Percentiles rank a stretch among this genome's conserved stretches.
Conservation (phyloP, 2,888 invertebrate species). For the Sinhomidia bicolor region DNA sequence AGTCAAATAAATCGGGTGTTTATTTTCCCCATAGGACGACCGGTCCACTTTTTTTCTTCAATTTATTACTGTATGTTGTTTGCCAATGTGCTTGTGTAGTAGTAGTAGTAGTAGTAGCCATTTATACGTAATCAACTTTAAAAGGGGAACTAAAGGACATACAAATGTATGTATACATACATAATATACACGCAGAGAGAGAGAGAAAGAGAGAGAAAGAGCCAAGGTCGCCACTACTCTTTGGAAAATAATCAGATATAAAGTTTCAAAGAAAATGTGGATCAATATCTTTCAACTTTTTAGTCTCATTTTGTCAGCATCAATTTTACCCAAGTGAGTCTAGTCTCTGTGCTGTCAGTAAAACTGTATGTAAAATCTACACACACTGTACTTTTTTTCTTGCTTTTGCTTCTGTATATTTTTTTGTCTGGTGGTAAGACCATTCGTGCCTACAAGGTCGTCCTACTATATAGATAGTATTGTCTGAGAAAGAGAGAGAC, state of each 20-base stretch:
- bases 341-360: not conserved
- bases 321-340: not conserved
- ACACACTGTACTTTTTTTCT: not conserved
- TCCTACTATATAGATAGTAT: no score
- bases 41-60: no score
- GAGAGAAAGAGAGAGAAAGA: no score
- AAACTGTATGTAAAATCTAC: no score
- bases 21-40: not conserved
- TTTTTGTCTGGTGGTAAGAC: not conserved
- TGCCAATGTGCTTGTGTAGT: not conserved
- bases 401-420: not conserved
- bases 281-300: conserved; percentile 15
- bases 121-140: not conserved
- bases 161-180: no score
- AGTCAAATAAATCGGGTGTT: not conserved
- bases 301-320: not conserved
- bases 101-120: no score
- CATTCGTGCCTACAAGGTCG: conserved; percentile 18
- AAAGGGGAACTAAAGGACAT: not conserved
- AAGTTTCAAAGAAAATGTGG: not conserved
- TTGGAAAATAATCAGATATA: not conserved
- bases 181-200: no score
- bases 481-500: no score
- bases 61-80: not conserved
- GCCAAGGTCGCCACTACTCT: conserved; percentile 1